Percentiles rank a stretch among this genome's conserved stretches.
Conservation (phyloP, 2,797 vertebrate species). For the Acrocephalus scirpaceus region DNA sequence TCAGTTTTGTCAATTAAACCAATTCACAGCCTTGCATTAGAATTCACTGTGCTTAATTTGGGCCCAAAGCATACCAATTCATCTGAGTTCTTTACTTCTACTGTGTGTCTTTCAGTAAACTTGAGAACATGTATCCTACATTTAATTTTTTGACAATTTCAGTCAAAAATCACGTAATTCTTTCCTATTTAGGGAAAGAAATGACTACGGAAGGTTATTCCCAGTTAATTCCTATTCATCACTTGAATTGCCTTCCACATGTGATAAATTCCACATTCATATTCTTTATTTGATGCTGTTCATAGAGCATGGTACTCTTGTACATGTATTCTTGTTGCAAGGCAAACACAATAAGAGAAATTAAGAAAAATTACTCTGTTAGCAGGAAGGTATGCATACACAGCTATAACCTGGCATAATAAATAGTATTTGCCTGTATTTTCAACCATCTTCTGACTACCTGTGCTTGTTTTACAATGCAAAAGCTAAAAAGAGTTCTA, state of each 20-base stretch:
- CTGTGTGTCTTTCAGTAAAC: not conserved
- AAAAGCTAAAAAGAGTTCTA: conserved; percentile 8
- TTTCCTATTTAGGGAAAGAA: not conserved
- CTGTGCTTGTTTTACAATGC: not conserved
- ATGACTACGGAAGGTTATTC: not conserved
- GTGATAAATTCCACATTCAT: not conserved
- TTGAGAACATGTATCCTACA: not conserved
- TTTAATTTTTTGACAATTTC: not conserved
- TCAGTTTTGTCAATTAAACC: not conserved
- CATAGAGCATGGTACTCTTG: not conserved
- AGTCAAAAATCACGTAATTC: not conserved
- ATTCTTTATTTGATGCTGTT: not conserved
- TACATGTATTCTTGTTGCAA: not conserved
- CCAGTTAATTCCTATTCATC: not conserved
- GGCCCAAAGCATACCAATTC: not conserved
- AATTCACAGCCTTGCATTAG: not conserved
- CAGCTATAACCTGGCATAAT: not conserved
- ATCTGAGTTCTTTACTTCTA: not conserved
- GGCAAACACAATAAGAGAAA: not conserved
- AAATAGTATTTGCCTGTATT: not conserved
- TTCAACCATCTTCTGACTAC: not conserved
- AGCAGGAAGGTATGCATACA: not conserved
- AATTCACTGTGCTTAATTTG: not conserved
- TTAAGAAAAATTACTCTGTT: not conserved
- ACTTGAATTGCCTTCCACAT: not conserved